Evolutionary conservation across 2,888 invertebrate genomes (phyloP), one percentile per base, ranked within the genome.

Genomic region (Calliopum simillimum): DNA sequence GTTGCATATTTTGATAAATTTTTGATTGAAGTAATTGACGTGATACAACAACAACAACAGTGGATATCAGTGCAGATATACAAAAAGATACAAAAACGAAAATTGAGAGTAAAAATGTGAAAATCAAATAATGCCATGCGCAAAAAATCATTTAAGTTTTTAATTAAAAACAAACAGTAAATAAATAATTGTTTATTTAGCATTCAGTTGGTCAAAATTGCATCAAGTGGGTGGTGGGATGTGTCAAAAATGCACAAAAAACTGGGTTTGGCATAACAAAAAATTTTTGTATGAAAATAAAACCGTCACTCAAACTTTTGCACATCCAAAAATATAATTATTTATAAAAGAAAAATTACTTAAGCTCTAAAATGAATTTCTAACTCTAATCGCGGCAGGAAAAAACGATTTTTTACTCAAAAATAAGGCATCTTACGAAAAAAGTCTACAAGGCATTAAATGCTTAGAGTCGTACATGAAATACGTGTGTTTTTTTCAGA

Each of bases 91-190:
- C 44, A n/a, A 55, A 13, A 65, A 55, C 21, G 8, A 33, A 33
- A 33, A 33, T 5, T 33, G 33, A 19, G 33, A 33, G 5, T 41
- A 3, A 33, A 63, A 49, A 51, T 33, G 21, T 44, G 41, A 43
- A 65, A 65, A 21, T 21, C 44, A 25, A 65, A 65, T 55, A 65
- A 65, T 44, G 21, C 43, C 65, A n/a, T 21, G 59, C 56, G 55
- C 16, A 70, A 71, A 73, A 74, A 75, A 71, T 71, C 74, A 74
- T 74, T 75, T 72, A 69, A 68, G 72, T 73, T 76, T 76, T 75
- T 75, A 76, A 75, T 76, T 73, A 76, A 76, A 76, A 76, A 64
- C 71, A 76, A 76, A 76, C 72, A 76, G 69, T 63, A 74, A 74
- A 73, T 69, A 73, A 70, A 74, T 56, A 70, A 75, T 49, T 73